These are phyloP conservation scores for Globicephala melas DNA, from an alignment of 2,113 vertebrate species.

Conservation along the genomic window DNA sequence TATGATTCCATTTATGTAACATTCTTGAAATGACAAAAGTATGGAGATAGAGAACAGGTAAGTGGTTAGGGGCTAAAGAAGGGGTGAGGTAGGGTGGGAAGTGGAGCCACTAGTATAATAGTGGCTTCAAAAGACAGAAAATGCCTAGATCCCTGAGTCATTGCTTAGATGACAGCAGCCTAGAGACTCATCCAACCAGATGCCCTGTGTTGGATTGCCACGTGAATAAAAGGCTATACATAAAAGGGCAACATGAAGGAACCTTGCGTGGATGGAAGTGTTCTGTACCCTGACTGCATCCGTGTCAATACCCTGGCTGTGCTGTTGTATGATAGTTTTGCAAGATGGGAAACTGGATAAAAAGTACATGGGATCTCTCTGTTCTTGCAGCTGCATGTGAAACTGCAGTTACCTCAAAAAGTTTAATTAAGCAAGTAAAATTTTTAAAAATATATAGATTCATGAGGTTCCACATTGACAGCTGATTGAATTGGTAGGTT, in stretches of 20 bases:
- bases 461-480: background rate
- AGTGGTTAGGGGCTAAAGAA: background rate
- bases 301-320: background rate
- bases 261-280: background rate
- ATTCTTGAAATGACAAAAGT: constrained; percentile 4
- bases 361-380: background rate
- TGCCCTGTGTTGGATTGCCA: background rate
- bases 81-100: background rate
- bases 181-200: background rate
- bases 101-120: background rate
- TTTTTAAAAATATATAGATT: background rate
- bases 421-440: background rate
- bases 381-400: background rate
- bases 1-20: background rate
- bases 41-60: background rate
- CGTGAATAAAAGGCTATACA: background rate
- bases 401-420: background rate
- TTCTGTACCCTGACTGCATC: background rate
- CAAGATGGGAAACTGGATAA: background rate
- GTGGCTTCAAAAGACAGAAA: background rate
- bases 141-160: background rate
- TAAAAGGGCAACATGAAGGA: background rate
- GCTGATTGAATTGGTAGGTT: background rate
- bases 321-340: background rate
- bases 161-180: background rate